Base-by-base conservation (phyloP, 2,888 invertebrate species). In the Aphrophora alni region DNA sequence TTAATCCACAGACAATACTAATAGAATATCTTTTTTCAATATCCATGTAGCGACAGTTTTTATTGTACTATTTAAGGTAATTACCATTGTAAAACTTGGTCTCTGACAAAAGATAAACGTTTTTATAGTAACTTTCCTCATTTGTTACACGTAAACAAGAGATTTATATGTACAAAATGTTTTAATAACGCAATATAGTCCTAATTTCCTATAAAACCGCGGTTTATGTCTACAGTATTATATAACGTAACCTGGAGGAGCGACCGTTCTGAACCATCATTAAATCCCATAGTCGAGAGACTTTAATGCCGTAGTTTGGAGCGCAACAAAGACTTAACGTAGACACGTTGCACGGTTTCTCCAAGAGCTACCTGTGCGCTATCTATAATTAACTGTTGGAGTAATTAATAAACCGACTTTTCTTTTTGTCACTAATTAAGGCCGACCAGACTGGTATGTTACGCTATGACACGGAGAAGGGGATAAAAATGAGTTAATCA, bases 371-470 rank as follows among this genome's bases (percentile, higher is more conserved):
- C 59, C 21, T 59, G 59, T 14, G 21, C 59, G 59, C 59, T 59
- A 59, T 59, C 59, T 59, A 59, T 59, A 59, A 59, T 59, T 59
- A 59, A 59, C 59, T 59, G 59, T 21, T 59, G 59, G 21, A 21
- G 59, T 59, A 59, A 59, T 59, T 59, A 59, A 59, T 59, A 59
- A 21, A 59, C 44, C 44, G 44, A 44, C 59, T 59, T 59, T 59
- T 59, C 59, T 59, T 59, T 59, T 59, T 59, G 59, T 59, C 59
- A 59, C 59, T 59, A 59, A 59, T 59, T 59, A 59, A 21, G 12
- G 59, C 21, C 59, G 59, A 21, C 10, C 59, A 2, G 59, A 21
- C 59, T n/a, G 21, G n/a, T 12, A 59, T 21, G 59, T 21, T 59
- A 21, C 5, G 21, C 44, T 44, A 2, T 44, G 2, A 2, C 44